Conservation (phyloP, 2,797 vertebrate genomes). For the Arrhamphus sclerolepis region DNA sequence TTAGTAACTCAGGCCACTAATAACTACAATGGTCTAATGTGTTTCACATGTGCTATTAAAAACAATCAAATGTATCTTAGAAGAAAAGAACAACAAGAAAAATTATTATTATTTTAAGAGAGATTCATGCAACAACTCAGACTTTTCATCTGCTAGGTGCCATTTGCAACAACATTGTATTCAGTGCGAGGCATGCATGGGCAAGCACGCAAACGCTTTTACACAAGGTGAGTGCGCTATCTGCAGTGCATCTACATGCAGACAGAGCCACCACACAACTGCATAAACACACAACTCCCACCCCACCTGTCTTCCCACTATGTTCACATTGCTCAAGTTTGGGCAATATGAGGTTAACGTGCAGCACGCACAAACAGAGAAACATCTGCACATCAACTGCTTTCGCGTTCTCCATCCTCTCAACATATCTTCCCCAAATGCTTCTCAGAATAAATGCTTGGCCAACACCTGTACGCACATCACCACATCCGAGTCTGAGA, state of each 20-base stretch:
- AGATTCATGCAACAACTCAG: neutral
- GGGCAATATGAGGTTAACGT: constrained; percentile 14
- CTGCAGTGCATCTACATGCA: constrained; percentile 22
- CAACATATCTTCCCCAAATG: neutral
- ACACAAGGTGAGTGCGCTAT: constrained; percentile 47
- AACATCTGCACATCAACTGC: constrained; percentile 14
- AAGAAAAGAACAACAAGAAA: too few species aligned
- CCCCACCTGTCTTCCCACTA: constrained; percentile 42
- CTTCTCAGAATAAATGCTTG: constrained; percentile 2
- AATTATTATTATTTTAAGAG: neutral
- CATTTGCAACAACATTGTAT: constrained; percentile 4
- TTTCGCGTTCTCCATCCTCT: too few species aligned
- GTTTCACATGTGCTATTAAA: too few species aligned
- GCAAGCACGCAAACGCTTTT: constrained; percentile 8
- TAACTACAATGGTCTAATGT: too few species aligned
- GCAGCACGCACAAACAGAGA: constrained; percentile 5
- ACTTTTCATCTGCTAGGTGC: constrained; percentile 3
- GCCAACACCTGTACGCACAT: neutral
- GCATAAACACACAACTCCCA: constrained; percentile 56
- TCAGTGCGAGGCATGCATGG: constrained; percentile 11
- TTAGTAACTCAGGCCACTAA: too few species aligned
- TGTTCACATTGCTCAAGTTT: constrained; percentile 35
- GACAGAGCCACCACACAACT: constrained; percentile 64
- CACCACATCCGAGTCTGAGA: neutral
- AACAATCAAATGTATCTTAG: too few species aligned